Conservation (phyloP, 2,888 invertebrate species). For the Polyploca ridens region DNA sequence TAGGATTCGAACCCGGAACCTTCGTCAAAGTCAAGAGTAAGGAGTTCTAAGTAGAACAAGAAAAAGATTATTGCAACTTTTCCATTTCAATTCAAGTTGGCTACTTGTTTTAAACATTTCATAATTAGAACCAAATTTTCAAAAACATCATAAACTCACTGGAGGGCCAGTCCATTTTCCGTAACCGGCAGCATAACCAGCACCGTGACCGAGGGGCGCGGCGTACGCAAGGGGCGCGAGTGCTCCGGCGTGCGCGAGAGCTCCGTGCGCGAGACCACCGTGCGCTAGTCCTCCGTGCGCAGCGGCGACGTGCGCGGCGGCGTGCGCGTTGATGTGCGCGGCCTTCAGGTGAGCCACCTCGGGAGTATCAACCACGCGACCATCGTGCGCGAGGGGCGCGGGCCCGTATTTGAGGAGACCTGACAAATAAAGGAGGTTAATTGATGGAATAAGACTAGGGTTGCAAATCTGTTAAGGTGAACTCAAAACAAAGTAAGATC, state of each 20-base stretch:
- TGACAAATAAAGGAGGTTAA: constrained; percentile 29
- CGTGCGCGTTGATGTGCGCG: constrained; percentile 80
- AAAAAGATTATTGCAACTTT: neutral
- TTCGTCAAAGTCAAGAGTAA: too few relatives aligned
- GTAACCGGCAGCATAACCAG: constrained; percentile 70
- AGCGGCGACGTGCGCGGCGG: constrained; percentile 64
- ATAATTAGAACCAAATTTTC: neutral
- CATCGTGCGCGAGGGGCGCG: constrained; percentile 79
- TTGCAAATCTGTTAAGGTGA: too few relatives aligned
- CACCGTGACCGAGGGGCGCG: constrained; percentile 43
- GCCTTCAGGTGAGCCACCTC: constrained; percentile 85
- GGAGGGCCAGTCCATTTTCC: constrained; percentile 78
- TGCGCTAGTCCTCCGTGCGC: constrained; percentile 49
- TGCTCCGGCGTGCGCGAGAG: constrained; percentile 37
- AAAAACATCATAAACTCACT: constrained; percentile 36
- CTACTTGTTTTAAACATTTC: too few relatives aligned
- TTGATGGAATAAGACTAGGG: too few relatives aligned
- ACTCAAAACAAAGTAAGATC: too few relatives aligned
- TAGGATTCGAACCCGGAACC: too few relatives aligned
- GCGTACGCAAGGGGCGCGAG: constrained; percentile 48
- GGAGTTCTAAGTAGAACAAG: neutral
- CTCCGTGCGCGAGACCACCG: constrained; percentile 47
- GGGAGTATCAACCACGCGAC: constrained; percentile 80
- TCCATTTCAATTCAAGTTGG: neutral
- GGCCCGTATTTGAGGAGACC: constrained; percentile 81